These are phyloP conservation scores for Sparus aurata DNA, from an alignment of 2,797 vertebrate genomes.

Conservation along the genomic window DNA sequence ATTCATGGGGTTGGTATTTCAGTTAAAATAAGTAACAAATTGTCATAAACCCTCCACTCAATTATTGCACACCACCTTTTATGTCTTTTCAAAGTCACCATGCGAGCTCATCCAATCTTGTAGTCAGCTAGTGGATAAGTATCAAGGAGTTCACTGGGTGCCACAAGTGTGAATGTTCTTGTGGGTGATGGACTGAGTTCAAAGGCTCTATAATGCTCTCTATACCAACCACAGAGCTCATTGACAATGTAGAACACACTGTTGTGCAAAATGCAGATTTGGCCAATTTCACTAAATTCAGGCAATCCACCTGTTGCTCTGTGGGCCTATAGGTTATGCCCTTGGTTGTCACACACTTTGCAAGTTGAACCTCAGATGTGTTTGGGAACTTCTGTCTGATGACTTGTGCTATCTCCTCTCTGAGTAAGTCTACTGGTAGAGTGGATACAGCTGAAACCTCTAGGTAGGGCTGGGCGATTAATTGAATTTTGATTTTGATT, in stretches of 20 bases:
- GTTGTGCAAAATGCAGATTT: slow-evolving; percentile 16
- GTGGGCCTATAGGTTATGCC: background rate
- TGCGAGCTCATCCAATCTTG: slow-evolving; percentile 7
- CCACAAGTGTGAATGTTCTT: background rate
- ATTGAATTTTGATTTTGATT: too few relatives aligned
- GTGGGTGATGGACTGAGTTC: slow-evolving; percentile 9
- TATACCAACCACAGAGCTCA: slow-evolving; percentile 15
- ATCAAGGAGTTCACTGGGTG: slow-evolving; percentile 19
- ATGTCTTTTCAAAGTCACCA: slow-evolving; percentile 34
- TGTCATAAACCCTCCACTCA: background rate
- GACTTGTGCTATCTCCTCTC: slow-evolving; percentile 17
- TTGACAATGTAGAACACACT: slow-evolving; percentile 15
- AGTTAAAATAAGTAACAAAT: too few relatives aligned
- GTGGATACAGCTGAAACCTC: slow-evolving; percentile 22
- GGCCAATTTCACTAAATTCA: slow-evolving; percentile 11
- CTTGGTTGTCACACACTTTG: slow-evolving; percentile 20
- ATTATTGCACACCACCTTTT: slow-evolving; percentile 7
- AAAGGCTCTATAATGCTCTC: slow-evolving; percentile 22
- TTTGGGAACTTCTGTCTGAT: slow-evolving; percentile 3
- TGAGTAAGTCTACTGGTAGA: slow-evolving; percentile 12
- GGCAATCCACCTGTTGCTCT: background rate
- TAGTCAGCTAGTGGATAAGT: slow-evolving; percentile 13
- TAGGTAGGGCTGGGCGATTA: too few relatives aligned
- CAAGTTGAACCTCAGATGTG: slow-evolving; percentile 17
- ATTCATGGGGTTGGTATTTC: too few relatives aligned